Evolutionary conservation across 2,797 vertebrate species (phyloP), one percentile per base, ranked within the genome.

Genomic region (Pseudomugil tenellus): DNA sequence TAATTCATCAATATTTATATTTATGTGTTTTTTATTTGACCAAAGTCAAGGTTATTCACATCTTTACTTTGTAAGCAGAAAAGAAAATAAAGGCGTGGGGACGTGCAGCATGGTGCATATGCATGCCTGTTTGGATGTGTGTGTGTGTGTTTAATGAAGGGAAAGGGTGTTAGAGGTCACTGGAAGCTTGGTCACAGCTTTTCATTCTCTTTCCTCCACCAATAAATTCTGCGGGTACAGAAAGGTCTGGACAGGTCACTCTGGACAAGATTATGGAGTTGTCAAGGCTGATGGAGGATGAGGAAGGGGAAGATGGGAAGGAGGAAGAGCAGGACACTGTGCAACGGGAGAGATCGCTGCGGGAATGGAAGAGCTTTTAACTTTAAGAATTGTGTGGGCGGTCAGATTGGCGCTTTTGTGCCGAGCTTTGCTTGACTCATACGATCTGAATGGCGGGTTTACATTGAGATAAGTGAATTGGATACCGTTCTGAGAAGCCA

Each of bases 391-490:
- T 59, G 77, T 63, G 84, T 81, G 58, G 84, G 82, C 41, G 80
- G 79, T 32, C 70, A 72, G 70, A 82, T 84, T 53, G 77, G 63
- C 16, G 74, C 77, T 84, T 83, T 86, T 87, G 71, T 84, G 71
- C 53, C 31, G 67, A 82, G 68, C 79, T 79, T 83, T 51, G 72
- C 87, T 86, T 74, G 79, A 84, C 80, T 87, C 78, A 78, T 86
- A 87, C 70, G n/a, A 81, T 86, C 83, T 85, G 76, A 88, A 89
- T 85, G 83, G 78, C 19, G 34, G 74, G 70, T 77, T 81, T 83
- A 79, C 74, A 78, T 80, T 55, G 75, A 72, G 51, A 74, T 86
- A 78, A 84, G 83, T 83, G 83, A 91, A 84, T 87, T 90, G 83
- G 77, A 79, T 17, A n/a, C 43, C 43, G 23, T 81, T 80, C 73